Evolutionary conservation across 2,113 vertebrate species (phyloP).

Genomic region (Paralichthys olivaceus): DNA sequence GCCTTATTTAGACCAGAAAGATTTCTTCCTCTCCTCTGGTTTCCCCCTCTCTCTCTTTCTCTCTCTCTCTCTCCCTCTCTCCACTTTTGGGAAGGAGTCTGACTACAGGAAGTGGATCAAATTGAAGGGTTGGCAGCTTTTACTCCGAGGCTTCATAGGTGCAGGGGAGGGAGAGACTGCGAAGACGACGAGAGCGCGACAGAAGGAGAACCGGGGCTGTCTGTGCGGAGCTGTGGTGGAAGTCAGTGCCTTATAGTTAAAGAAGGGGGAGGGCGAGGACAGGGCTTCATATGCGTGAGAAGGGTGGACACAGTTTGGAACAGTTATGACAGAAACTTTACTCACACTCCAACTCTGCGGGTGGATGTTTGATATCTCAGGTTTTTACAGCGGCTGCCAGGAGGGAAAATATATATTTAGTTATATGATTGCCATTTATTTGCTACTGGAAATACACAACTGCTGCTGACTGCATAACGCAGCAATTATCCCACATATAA

Average conservation of each 20-base stretch:
- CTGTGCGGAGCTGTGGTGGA: constrained; percentile 73
- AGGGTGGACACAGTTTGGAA: constrained; percentile 69
- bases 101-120: constrained; percentile 82
- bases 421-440: constrained; percentile 46
- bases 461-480: constrained; percentile 1
- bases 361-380: constrained; percentile 50
- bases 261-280: constrained; percentile 55
- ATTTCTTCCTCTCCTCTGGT: constrained; percentile 33
- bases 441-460: constrained; percentile 34
- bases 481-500: constrained; percentile 6
- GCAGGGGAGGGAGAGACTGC: constrained; percentile 40
- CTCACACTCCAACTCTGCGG: constrained; percentile 32
- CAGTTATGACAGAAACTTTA: constrained; percentile 59
- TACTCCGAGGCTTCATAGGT: constrained; percentile 69
- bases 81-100: constrained; percentile 69
- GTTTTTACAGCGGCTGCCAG: constrained; percentile 35
- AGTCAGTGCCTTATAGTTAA: constrained; percentile 70
- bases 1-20: constrained; percentile 43
- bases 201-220: constrained; percentile 46
- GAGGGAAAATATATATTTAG: constrained; percentile 15
- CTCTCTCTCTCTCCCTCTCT: not conserved
- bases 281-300: constrained; percentile 60
- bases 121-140: constrained; percentile 76
- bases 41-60: not conserved
- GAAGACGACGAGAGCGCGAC: constrained; percentile 61